phyloP scores from a whole-genome alignment of 2,888 invertebrate genomes.

The Drosophila crucigera region DNA sequence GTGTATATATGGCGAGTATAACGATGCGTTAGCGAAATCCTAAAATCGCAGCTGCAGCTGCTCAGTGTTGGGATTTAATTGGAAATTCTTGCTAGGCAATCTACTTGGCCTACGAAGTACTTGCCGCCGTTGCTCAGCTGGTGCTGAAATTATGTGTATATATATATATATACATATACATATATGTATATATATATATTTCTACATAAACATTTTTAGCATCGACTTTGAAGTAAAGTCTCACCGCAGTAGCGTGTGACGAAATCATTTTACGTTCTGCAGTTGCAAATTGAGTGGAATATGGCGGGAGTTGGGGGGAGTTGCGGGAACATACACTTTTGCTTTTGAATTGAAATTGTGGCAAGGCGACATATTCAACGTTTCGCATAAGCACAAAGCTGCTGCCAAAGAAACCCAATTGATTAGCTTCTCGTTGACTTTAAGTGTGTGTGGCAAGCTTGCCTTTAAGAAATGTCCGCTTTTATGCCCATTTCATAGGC shows the following conservation, averaged over 20 bases:
- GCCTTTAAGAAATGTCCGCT: constrained; percentile 27
- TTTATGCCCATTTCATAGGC: constrained; percentile 54
- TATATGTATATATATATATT: not conserved
- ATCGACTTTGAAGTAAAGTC: constrained; percentile 43
- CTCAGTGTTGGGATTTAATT: constrained; percentile 44
- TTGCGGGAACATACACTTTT: not conserved
- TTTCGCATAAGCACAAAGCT: not conserved
- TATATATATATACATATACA: not conserved
- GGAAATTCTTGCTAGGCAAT: constrained; percentile 49
- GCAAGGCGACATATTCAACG: not conserved
- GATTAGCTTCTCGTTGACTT: constrained; percentile 33
- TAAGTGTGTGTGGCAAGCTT: constrained; percentile 22
- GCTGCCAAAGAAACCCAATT: constrained; percentile 27
- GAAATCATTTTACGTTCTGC: constrained; percentile 27
- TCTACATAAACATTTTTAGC: not conserved
- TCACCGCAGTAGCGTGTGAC: constrained; percentile 23
- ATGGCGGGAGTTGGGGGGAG: too few species aligned
- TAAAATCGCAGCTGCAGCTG: constrained; percentile 27
- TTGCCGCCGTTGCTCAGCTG: constrained; percentile 43
- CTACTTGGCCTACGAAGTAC: constrained; percentile 21
- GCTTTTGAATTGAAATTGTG: constrained; percentile 24
- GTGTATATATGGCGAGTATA: not conserved
- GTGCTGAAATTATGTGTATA: constrained; percentile 23
- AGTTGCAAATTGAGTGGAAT: constrained; percentile 16
- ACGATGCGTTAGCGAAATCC: constrained; percentile 6